Conservation (phyloP, 2,888 invertebrate genomes). For the Xestobium rufovillosum region DNA sequence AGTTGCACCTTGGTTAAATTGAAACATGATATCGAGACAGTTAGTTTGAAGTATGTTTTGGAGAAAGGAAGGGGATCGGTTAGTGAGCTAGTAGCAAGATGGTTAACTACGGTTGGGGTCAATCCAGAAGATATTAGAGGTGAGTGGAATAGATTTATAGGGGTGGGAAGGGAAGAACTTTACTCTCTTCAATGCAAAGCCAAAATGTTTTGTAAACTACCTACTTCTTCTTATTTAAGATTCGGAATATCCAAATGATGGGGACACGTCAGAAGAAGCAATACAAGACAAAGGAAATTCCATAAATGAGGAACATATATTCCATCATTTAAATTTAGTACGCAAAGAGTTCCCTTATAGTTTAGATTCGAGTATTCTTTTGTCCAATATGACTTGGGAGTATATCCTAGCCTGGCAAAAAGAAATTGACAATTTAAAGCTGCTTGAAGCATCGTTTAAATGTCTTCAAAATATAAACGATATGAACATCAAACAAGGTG, state of each 20-base stretch:
- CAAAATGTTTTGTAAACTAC: too few relatives aligned
- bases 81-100: conserved; percentile 80
- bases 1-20: conserved; percentile 48
- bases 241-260: conserved; percentile 25
- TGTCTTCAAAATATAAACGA: conserved; percentile 62
- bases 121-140: conserved; percentile 58
- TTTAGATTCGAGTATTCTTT: conserved; percentile 66
- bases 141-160: too few relatives aligned
- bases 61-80: conserved; percentile 70
- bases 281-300: conserved; percentile 16
- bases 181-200: too few relatives aligned
- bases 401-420: conserved; percentile 83
- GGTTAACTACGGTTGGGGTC: conserved; percentile 70
- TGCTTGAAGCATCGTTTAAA: conserved; percentile 62
- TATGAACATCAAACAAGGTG: conserved; percentile 65
- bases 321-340: conserved; percentile 57
- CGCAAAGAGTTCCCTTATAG: conserved; percentile 81
- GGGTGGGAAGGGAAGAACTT: too few relatives aligned
- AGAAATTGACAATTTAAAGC: conserved; percentile 55
- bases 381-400: conserved; percentile 89
- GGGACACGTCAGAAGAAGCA: conserved; percentile 12
- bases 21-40: conserved; percentile 49
- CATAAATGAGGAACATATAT: conserved; percentile 48
- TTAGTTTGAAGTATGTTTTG: conserved; percentile 60
- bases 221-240: too few relatives aligned